A percentile compares a stretch with the other conserved stretches of the same genome.
phyloP scores from a whole-genome alignment of 2,888 invertebrate species.

The Parnassius mnemosyne region DNA sequence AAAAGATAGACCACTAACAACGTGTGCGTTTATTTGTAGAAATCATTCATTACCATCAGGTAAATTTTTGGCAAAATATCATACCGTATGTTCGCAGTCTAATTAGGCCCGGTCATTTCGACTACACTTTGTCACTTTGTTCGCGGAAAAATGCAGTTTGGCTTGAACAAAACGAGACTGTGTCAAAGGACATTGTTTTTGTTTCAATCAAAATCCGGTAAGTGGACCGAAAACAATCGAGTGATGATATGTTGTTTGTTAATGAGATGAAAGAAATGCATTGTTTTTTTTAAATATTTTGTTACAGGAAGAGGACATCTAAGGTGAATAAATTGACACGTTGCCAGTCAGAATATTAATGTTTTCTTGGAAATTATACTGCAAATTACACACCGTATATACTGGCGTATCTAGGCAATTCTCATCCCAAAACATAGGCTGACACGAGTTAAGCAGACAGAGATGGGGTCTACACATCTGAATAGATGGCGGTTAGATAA shows the following conservation, averaged over 20 bases:
- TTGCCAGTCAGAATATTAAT: neutral
- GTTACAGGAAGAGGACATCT: neutral
- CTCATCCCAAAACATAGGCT: too few species aligned
- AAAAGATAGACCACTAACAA: too few species aligned
- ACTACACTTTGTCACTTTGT: constrained; percentile 65
- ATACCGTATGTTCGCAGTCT: constrained; percentile 45
- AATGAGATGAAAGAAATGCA: constrained; percentile 21
- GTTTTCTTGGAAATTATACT: too few species aligned
- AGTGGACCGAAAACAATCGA: constrained; percentile 35
- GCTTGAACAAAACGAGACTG: constrained; percentile 57
- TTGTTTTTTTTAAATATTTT: constrained; percentile 1
- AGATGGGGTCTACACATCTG: too few species aligned
- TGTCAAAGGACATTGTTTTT: constrained; percentile 54
- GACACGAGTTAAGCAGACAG: too few species aligned
- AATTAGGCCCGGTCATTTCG: constrained; percentile 64
- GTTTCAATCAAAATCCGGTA: constrained; percentile 29
- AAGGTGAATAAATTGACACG: neutral
- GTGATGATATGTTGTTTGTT: constrained; percentile 22
- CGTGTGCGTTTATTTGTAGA: too few species aligned
- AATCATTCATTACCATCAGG: neutral
- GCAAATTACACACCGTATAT: too few species aligned
- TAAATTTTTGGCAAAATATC: constrained; percentile 17
- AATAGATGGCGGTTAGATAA: too few species aligned
- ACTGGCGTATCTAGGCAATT: too few species aligned
- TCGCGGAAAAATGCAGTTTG: constrained; percentile 61